These are phyloP conservation scores for Miltochrista miniata DNA, from an alignment of 2,888 invertebrate species.

Conservation along the genomic window DNA sequence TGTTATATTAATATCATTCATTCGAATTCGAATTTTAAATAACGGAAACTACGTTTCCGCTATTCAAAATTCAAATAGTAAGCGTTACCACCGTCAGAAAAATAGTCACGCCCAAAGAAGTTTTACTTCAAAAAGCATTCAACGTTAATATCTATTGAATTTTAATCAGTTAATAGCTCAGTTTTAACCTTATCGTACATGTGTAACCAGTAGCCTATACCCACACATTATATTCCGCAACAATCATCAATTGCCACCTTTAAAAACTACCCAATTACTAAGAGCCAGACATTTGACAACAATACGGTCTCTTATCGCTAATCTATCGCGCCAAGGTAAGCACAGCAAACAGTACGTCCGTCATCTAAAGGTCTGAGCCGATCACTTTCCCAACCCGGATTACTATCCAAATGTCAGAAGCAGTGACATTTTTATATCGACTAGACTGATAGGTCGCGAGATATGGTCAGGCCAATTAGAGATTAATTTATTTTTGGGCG, in stretches of 20 bases:
- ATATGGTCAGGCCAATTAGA: conserved; percentile 78
- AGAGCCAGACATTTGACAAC: conserved; percentile 40
- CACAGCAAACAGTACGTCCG: conserved; percentile 25
- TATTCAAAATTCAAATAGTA: too few relatives aligned
- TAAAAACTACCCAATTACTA: conserved; percentile 31
- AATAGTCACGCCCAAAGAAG: too few relatives aligned
- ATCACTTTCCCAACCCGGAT: conserved; percentile 77
- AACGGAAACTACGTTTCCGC: too few relatives aligned
- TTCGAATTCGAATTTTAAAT: too few relatives aligned
- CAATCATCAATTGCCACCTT: conserved; percentile 18
- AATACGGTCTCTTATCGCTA: conserved; percentile 33
- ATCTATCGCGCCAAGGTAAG: conserved; percentile 39
- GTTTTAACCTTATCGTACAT: too few relatives aligned
- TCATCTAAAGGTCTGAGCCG: conserved; percentile 54
- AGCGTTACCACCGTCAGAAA: too few relatives aligned
- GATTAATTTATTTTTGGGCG: conserved; percentile 67
- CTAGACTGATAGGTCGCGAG: conserved; percentile 66
- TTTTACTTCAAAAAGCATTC: too few relatives aligned
- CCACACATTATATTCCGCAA: conserved; percentile 14
- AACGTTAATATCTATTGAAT: too few relatives aligned
- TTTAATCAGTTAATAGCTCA: too few relatives aligned
- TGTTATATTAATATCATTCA: too few relatives aligned
- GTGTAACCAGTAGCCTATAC: too few relatives aligned
- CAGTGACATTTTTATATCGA: conserved; percentile 80
- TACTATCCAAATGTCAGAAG: conserved; percentile 77